Evolutionary conservation across 1,140 invertebrate genomes (phyloP).

Genomic region (Panagrolaimus sp.): DNA sequence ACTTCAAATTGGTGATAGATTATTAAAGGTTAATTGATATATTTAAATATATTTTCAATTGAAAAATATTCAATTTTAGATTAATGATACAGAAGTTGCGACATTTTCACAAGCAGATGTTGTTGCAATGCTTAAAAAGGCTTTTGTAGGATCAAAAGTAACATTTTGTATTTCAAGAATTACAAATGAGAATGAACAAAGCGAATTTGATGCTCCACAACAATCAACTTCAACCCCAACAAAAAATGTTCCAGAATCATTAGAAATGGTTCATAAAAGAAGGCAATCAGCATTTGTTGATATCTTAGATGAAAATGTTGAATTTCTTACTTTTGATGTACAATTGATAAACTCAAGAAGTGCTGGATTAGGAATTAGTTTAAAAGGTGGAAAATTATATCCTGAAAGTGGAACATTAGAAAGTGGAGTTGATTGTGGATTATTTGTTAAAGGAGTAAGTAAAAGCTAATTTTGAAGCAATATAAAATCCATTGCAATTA

Average conservation of each 20-base stretch:
- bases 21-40: background rate
- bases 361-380: background rate
- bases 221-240: background rate
- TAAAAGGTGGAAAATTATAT: background rate
- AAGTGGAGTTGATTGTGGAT: background rate
- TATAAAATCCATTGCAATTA: background rate
- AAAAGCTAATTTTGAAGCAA: background rate
- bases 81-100: background rate
- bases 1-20: slow-evolving; percentile 3
- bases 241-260: background rate
- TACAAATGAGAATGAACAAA: background rate
- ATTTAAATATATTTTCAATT: background rate
- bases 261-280: background rate
- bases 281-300: background rate
- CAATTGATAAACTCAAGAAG: background rate
- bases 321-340: background rate
- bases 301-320: background rate
- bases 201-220: background rate
- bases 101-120: background rate
- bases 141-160: background rate
- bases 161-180: background rate
- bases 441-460: background rate
- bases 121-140: background rate
- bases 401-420: background rate
- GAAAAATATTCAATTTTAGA: background rate